Conservation (phyloP, 2,113 vertebrate genomes). For the Athene noctua region DNA sequence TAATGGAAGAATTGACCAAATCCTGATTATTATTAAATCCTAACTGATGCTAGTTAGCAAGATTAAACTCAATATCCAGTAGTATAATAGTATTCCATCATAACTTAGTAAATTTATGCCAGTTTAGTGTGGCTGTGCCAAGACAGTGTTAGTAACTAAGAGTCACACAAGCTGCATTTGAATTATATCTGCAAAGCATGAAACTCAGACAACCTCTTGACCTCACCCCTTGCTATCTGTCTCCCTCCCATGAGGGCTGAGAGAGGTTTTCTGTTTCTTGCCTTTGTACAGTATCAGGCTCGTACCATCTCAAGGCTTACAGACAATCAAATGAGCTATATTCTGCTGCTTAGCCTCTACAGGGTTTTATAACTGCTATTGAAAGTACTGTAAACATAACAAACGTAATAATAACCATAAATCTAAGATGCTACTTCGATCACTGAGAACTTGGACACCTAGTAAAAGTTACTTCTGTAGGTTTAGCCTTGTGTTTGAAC, state of each 20-base stretch:
- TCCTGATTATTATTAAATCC: neutral
- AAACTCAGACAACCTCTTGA: neutral
- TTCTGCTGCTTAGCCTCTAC: neutral
- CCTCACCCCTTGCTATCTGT: neutral
- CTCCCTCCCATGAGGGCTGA: neutral
- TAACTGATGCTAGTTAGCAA: neutral
- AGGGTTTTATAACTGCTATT: neutral
- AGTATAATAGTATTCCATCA: neutral
- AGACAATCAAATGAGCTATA: neutral
- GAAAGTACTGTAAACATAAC: neutral
- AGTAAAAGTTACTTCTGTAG: neutral
- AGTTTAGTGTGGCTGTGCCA: neutral
- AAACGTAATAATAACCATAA: neutral
- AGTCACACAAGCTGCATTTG: neutral
- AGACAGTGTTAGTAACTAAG: neutral
- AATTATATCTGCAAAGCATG: neutral
- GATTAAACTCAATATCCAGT: neutral
- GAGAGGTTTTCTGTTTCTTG: neutral
- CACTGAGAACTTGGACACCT: neutral
- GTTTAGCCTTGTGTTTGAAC: neutral
- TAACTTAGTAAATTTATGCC: neutral
- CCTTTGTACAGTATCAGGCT: neutral
- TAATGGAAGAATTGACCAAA: neutral
- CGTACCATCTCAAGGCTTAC: fast-evolving
- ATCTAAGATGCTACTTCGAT: neutral